These are phyloP conservation scores for Hydrolagus affinis DNA, from an alignment of 2,113 vertebrate species.

Conservation along the genomic window DNA sequence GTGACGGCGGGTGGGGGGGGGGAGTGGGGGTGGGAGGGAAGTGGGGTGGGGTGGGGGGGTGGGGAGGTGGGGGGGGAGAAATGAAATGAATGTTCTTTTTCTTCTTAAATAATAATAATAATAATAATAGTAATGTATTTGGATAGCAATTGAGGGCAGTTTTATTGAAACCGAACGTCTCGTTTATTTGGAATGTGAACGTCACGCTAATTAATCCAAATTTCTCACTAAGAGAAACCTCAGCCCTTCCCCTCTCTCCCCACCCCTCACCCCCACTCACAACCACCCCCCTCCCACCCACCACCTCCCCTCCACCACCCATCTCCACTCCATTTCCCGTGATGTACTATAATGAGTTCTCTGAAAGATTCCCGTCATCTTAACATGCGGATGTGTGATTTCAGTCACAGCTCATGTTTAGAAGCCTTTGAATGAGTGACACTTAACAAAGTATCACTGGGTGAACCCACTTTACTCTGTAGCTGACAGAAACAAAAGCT, in stretches of 20 bases:
- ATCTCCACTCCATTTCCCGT: background rate
- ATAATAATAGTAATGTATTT: background rate
- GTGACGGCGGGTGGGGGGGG: no score
- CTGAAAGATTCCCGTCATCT: background rate
- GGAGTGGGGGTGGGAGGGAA: no score
- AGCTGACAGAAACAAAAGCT: constrained; percentile 39
- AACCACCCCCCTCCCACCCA: background rate
- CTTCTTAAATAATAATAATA: no score
- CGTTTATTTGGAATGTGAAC: constrained; percentile 21
- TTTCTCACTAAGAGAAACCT: constrained; percentile 8
- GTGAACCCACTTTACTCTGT: constrained; percentile 39
- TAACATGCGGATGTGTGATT: background rate
- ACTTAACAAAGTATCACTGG: constrained; percentile 40
- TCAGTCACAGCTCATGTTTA: constrained; percentile 19
- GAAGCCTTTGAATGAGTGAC: constrained; percentile 48
- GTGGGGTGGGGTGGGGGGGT: no score
- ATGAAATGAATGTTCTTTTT: background rate
- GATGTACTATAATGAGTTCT: constrained; percentile 21
- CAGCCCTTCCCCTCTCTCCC: background rate
- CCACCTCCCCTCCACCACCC: no score
- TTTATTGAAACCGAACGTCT: constrained; percentile 20
- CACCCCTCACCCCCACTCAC: no score
- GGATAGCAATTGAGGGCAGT: background rate
- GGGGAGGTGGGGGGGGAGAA: no score
- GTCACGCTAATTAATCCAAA: constrained; percentile 21